Evolutionary conservation across 2,113 vertebrate species (phyloP).

Genomic region (Asarcornis scutulata): DNA sequence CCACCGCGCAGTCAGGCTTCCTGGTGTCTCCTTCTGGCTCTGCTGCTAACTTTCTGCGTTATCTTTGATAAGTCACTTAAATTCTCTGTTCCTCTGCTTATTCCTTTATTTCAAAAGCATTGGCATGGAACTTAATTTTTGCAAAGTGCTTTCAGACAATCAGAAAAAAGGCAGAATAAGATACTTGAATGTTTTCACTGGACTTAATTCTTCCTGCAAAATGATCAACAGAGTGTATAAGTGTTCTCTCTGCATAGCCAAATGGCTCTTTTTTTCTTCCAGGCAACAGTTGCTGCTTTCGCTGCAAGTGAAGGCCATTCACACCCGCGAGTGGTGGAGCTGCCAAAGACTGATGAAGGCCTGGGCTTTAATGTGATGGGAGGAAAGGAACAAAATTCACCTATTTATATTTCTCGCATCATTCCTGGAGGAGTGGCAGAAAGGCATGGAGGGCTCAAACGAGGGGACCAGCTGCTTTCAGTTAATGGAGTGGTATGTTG

Average conservation of each 20-base stretch:
- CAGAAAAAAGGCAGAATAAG: neutral
- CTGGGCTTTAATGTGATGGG: constrained; percentile 99
- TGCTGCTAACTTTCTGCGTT: neutral
- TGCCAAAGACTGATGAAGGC: constrained; percentile 99
- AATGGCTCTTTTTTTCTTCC: constrained; percentile 51
- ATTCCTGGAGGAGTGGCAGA: constrained; percentile 98
- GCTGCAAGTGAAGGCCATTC: constrained; percentile 99
- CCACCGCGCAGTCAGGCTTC: neutral
- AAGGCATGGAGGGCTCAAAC: constrained; percentile 94
- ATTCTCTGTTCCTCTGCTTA: constrained; percentile 8
- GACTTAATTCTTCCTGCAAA: constrained; percentile 10
- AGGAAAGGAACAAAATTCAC: constrained; percentile 98
- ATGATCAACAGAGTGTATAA: neutral
- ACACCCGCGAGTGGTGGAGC: constrained; percentile 94
- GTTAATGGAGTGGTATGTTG: constrained; percentile 97
- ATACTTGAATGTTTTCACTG: neutral
- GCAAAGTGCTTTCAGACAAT: neutral
- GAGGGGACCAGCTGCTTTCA: constrained; percentile 98
- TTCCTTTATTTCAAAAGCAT: constrained; percentile 17
- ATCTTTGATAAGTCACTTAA: neutral
- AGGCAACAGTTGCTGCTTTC: constrained; percentile 98
- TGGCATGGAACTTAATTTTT: neutral
- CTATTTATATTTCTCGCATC: constrained; percentile 99
- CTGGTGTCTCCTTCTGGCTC: neutral
- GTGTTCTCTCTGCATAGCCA: constrained; percentile 15